Evolutionary conservation across 2,113 vertebrate species (phyloP).

Genomic region (Cynoglossus semilaevis): DNA sequence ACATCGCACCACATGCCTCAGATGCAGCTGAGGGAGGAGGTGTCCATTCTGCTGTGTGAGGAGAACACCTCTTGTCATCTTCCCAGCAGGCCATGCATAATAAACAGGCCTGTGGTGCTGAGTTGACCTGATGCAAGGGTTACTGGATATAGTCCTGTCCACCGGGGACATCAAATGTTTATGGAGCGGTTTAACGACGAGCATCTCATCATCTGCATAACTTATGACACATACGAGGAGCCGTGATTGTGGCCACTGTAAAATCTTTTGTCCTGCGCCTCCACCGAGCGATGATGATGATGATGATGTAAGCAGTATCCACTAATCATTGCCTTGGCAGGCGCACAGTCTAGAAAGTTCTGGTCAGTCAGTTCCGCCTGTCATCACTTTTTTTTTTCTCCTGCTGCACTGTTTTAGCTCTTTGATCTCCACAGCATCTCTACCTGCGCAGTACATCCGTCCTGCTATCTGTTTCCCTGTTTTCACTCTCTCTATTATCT

Average conservation of each 20-base stretch:
- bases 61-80: constrained; percentile 54
- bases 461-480: background rate
- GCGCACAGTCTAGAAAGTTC: constrained; percentile 41
- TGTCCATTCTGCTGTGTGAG: constrained; percentile 43
- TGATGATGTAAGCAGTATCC: constrained; percentile 20
- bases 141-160: constrained; percentile 35
- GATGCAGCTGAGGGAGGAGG: constrained; percentile 32
- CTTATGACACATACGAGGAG: background rate
- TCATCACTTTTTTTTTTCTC: constrained; percentile 48
- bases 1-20: constrained; percentile 52
- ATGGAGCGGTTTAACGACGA: constrained; percentile 12
- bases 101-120: constrained; percentile 58
- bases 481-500: constrained; percentile 29
- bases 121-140: constrained; percentile 54
- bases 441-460: constrained; percentile 21
- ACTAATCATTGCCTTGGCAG: constrained; percentile 39
- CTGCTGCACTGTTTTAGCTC: constrained; percentile 32
- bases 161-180: constrained; percentile 3
- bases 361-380: constrained; percentile 44
- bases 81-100: constrained; percentile 64
- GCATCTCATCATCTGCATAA: constrained; percentile 6
- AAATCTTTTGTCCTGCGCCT: constrained; percentile 14
- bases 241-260: background rate
- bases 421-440: constrained; percentile 49
- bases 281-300: background rate